A percentile compares a stretch with the other conserved stretches of the same genome.
Conservation (phyloP, 2,113 vertebrate species). For the Epinephelus lanceolatus region DNA sequence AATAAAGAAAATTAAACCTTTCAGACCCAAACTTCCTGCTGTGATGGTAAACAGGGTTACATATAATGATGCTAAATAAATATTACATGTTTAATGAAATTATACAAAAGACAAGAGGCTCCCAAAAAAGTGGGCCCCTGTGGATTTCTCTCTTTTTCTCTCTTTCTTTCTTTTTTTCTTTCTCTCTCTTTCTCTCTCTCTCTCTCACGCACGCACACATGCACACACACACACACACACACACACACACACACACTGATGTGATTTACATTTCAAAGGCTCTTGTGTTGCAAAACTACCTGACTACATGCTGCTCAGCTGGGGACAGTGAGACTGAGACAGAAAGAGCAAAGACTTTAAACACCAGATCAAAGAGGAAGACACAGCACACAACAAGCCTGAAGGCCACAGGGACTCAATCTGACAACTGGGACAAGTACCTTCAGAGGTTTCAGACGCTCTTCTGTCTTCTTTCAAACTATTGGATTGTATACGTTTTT, state of each 20-base stretch:
- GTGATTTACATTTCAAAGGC: slow-evolving; percentile 70
- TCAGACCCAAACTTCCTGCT: not conserved
- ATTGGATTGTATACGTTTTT: not conserved
- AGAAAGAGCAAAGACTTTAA: slow-evolving; percentile 60
- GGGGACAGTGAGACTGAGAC: slow-evolving; percentile 48
- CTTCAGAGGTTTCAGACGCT: slow-evolving; percentile 14
- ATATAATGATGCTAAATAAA: slow-evolving; percentile 35
- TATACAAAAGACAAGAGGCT: slow-evolving; percentile 27
- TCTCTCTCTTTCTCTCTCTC: not conserved
- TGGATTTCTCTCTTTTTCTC: slow-evolving; percentile 10
- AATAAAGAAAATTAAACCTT: no score
- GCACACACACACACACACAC: not conserved
- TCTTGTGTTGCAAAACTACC: slow-evolving; percentile 48
- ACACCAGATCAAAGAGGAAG: slow-evolving; percentile 60
- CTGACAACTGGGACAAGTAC: slow-evolving; percentile 36
- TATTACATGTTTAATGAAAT: slow-evolving; percentile 45
- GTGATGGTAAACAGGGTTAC: slow-evolving; percentile 20
- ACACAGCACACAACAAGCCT: slow-evolving; percentile 42
- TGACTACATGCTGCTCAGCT: slow-evolving; percentile 57
- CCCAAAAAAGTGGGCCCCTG: slow-evolving; percentile 20
- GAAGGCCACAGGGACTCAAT: slow-evolving; percentile 25
- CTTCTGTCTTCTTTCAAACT: not conserved
- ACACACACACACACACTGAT: not conserved
- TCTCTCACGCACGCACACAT: not conserved
- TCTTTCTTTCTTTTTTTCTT: not conserved